phyloP scores from a whole-genome alignment of 1,140 invertebrate species.

The Rhopalosiphum maidis region DNA sequence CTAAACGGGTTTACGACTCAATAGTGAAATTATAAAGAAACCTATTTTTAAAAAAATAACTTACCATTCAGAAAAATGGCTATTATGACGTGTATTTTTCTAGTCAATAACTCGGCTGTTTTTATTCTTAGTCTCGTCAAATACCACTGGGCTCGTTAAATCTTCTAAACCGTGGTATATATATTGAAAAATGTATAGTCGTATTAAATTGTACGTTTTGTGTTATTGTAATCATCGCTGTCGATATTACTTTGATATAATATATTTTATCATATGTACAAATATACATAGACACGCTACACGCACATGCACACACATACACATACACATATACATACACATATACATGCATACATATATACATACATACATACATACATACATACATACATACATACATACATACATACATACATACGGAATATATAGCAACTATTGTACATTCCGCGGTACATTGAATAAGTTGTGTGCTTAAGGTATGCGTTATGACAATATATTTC shows the following conservation, averaged over 20 bases:
- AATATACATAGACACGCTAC: too few species aligned
- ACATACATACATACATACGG: too few species aligned
- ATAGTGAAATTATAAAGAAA: background rate
- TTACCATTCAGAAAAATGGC: background rate
- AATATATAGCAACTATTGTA: background rate
- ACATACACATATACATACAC: background rate
- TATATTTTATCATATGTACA: background rate
- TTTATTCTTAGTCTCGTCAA: background rate
- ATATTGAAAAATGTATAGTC: background rate
- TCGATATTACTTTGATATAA: background rate
- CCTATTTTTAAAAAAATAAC: background rate
- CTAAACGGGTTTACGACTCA: slow-evolving; percentile 19
- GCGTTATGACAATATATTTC: background rate
- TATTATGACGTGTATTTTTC: background rate
- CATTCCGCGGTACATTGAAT: background rate
- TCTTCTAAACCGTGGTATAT: background rate
- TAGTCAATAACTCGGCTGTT: background rate
- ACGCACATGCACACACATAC: background rate
- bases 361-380: background rate
- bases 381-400: background rate
- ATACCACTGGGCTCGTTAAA: background rate
- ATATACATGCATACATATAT: background rate
- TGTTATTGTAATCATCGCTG: background rate
- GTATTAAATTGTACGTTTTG: background rate
- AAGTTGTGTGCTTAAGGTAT: background rate